Evolutionary conservation across 2,113 vertebrate genomes (phyloP).

Genomic region (Nicator chloris): DNA sequence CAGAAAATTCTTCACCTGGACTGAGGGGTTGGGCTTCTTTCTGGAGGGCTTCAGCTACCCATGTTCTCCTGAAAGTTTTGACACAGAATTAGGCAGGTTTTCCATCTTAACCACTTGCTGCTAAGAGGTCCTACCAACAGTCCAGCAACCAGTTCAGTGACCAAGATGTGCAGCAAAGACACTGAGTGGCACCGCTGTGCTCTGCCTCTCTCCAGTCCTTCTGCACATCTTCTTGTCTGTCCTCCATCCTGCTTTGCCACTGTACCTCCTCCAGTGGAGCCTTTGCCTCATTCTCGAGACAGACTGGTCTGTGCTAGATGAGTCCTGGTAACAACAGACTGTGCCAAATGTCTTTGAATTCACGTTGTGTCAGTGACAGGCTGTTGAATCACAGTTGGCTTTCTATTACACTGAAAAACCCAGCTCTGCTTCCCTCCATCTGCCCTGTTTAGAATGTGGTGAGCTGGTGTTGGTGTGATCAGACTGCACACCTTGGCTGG

Average conservation of each 20-base stretch:
- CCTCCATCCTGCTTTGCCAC: conserved; percentile 8
- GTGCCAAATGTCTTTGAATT: conserved; percentile 46
- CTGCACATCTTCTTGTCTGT: neutral
- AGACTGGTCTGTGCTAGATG: neutral
- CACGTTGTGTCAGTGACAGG: neutral
- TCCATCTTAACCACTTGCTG: neutral
- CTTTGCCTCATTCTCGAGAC: neutral
- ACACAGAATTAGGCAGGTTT: neutral
- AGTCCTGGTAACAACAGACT: neutral
- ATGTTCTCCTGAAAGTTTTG: neutral
- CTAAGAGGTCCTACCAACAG: neutral
- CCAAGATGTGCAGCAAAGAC: neutral
- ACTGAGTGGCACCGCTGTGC: neutral
- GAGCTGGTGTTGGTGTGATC: conserved; percentile 24
- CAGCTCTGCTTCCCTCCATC: neutral
- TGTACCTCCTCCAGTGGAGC: neutral
- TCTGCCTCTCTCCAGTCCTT: neutral
- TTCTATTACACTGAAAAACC: neutral
- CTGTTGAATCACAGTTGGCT: neutral
- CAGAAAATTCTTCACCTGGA: neutral
- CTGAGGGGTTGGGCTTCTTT: neutral
- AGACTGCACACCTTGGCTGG: conserved; percentile 16
- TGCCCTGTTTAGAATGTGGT: neutral
- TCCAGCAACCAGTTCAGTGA: neutral
- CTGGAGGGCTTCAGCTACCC: neutral